Evolutionary conservation across 2,888 invertebrate genomes (phyloP), one percentile per base, ranked within the genome.

Genomic region (Habrosyne pyritoides): DNA sequence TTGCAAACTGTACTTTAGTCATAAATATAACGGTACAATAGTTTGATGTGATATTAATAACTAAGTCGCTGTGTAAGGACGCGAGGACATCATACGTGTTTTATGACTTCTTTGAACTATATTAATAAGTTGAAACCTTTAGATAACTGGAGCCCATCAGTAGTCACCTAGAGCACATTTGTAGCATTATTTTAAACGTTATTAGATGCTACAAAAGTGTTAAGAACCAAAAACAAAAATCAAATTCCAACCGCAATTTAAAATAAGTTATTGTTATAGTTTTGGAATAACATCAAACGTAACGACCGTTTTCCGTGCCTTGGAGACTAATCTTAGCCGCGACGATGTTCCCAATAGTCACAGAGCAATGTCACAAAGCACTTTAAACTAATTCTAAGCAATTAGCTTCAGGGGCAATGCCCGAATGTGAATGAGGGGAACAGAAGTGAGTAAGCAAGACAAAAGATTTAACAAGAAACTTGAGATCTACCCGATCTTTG

Each of bases 381-480:
- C 75, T 82, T 80, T 65, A 71, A 73, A 68, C 56, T 71, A 68
- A 76, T 78, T 73, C 67, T 58, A 59, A 73, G 55, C 81, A 79
- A 80, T 80, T 78, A 79, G 63, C 69, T 57, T 36, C 52, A 60
- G 60, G 73, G 73, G 74, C 77, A 69, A 69, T 59, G 77, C 47
- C 74, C 78, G 68, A 60, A 66, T 57, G 67, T 72, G 71, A 72
- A 77, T 71, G 69, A 66, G 57, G 59, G 53, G 47, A 62, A 68
- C 56, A 60, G 56, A 61, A 70, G 61, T 64, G 60, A 54, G 57
- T 68, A 59, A 66, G 61, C 64, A 64, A 64, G 64, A 61, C 48
- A 22, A 21, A 48, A 30, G 52, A 12, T 10, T 22, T 10, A 52
- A 47, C 51, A 22, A 52, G 14, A 54, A 18, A 47, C 33, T 50